phyloP scores from a whole-genome alignment of 35 echinoderm and acorn worm species.

The Anneissia japonica region DNA sequence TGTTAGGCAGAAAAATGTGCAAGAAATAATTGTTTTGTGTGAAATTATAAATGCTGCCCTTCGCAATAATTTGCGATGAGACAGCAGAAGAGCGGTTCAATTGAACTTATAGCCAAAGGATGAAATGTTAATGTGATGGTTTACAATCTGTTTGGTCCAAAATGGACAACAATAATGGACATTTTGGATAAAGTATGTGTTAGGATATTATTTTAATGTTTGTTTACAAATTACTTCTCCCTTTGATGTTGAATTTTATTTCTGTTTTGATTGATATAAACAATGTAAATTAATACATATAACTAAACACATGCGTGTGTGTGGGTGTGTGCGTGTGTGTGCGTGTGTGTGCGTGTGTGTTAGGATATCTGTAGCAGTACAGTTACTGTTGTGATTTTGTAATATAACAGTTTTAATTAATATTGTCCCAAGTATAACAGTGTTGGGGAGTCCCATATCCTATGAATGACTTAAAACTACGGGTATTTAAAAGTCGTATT shows the following conservation, averaged over 20 bases:
- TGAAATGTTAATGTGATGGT: not conserved
- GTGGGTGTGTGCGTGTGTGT: not conserved
- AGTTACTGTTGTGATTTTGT: not conserved
- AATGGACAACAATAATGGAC: too few species aligned
- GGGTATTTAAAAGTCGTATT: not conserved
- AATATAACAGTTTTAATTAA: constrained; percentile 3
- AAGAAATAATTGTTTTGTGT: constrained; percentile 2
- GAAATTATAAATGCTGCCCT: not conserved
- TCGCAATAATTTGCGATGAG: not conserved
- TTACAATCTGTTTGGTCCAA: not conserved
- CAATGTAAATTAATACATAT: not conserved
- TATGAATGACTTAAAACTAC: not conserved
- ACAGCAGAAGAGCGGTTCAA: not conserved
- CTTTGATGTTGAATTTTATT: not conserved
- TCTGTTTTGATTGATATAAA: not conserved
- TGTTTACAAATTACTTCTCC: not conserved
- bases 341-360: not conserved
- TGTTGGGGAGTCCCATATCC: not conserved
- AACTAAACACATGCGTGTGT: not conserved
- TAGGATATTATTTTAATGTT: not conserved
- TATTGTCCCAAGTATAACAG: constrained; percentile 1
- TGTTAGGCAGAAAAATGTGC: not conserved
- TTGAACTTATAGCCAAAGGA: not conserved
- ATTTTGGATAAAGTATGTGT: not conserved
- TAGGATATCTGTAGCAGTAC: not conserved